These are phyloP conservation scores for Heliopora coerulea DNA, from an alignment of 92 coral and sea anemone genomes.

Conservation along the genomic window DNA sequence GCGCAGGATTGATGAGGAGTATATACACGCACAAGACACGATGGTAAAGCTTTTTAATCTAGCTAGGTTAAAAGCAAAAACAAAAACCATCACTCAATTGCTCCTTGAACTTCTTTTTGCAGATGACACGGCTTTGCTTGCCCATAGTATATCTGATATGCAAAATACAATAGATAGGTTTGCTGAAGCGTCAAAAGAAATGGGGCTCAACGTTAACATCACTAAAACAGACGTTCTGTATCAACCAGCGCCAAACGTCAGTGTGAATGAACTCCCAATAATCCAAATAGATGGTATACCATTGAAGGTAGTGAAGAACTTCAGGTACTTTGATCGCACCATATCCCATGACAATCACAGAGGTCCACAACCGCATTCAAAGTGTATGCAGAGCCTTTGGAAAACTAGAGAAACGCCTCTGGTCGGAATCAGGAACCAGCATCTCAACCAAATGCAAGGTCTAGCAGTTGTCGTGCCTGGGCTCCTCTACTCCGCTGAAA, in stretches of 20 bases:
- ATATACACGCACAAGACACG: not conserved
- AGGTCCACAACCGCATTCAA: too few species aligned
- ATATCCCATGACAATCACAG: too few species aligned
- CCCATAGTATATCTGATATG: slow-evolving; percentile 27
- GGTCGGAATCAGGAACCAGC: not conserved
- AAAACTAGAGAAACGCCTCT: not conserved
- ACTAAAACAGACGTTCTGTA: slow-evolving; percentile 47
- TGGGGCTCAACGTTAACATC: slow-evolving; percentile 43
- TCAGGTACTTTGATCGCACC: too few species aligned
- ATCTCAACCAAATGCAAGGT: slow-evolving; percentile 1
- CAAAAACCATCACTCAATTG: not conserved
- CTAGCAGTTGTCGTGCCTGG: not conserved
- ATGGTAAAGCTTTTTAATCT: slow-evolving; percentile 7
- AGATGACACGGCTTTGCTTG: slow-evolving; percentile 34
- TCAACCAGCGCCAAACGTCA: slow-evolving; percentile 29
- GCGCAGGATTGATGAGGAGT: not conserved
- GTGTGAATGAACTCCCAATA: not conserved
- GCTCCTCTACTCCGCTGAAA: slow-evolving; percentile 35
- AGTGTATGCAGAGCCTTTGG: too few species aligned
- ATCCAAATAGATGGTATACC: slow-evolving; percentile 8
- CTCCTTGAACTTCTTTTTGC: slow-evolving; percentile 45
- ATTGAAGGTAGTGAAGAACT: too few species aligned
- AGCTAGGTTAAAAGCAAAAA: not conserved
- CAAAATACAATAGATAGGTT: slow-evolving; percentile 28
- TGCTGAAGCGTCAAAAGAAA: slow-evolving; percentile 22